These are phyloP conservation scores for Pyrocephalus nanus DNA, from an alignment of 2,797 vertebrate genomes.

Conservation along the genomic window DNA sequence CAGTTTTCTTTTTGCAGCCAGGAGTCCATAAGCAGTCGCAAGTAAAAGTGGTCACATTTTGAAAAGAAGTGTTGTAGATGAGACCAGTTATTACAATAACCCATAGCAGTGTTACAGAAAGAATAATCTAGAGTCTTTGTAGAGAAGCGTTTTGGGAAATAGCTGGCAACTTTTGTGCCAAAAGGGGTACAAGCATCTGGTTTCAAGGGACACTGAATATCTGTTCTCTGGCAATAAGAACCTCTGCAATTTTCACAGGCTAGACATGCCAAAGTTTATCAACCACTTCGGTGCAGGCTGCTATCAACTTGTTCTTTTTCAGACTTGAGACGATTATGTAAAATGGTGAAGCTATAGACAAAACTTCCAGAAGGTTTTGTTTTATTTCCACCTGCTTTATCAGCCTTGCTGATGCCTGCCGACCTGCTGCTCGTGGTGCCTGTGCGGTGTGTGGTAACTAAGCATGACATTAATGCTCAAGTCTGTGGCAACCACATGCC, in stretches of 20 bases:
- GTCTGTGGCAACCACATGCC: constrained; percentile 27
- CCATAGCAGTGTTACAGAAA: neutral
- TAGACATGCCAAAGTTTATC: neutral
- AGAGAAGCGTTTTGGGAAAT: neutral
- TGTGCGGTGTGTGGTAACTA: neutral
- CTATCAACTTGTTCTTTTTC: neutral
- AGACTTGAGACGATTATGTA: neutral
- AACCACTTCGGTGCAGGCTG: neutral
- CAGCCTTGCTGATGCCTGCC: neutral
- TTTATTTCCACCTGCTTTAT: neutral
- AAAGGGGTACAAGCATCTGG: neutral
- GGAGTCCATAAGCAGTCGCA: neutral
- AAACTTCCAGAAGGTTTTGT: neutral
- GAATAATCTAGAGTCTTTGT: neutral
- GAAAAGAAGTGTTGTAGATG: neutral
- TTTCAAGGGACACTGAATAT: neutral
- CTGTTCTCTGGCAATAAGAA: neutral
- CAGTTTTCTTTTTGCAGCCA: neutral
- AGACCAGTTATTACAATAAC: neutral
- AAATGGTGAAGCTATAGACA: neutral
- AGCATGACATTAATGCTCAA: neutral
- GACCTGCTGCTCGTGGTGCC: neutral
- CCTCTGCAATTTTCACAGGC: neutral
- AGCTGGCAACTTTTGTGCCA: neutral
- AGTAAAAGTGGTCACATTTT: neutral